A percentile compares a stretch with the other conserved stretches of the same genome.
Conservation (phyloP, 2,888 invertebrate genomes). For the Drosophila bunnanda region DNA sequence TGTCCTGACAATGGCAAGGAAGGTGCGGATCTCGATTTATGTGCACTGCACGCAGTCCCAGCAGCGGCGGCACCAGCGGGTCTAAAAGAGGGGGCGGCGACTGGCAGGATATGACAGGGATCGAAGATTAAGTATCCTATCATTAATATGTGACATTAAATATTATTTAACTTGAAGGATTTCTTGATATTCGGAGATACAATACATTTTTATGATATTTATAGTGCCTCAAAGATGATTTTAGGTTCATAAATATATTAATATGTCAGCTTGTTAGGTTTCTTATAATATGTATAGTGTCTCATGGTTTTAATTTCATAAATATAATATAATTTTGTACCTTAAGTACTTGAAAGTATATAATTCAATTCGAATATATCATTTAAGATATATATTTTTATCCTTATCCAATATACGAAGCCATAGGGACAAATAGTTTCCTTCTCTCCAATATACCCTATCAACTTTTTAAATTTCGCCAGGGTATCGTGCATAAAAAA, state of each 20-base stretch:
- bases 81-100: neutral
- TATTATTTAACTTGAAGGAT: neutral
- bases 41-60: constrained; percentile 74
- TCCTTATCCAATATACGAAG: no score
- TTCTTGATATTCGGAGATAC: neutral
- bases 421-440: no score
- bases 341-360: no score
- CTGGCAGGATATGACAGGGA: neutral
- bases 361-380: no score
- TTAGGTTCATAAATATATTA: no score
- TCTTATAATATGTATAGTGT: no score
- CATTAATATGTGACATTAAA: neutral
- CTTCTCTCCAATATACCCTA: neutral
- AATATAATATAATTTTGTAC: no score
- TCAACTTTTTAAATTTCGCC: neutral
- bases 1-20: constrained; percentile 75
- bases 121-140: neutral
- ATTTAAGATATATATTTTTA: no score
- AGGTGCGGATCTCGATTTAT: constrained; percentile 81
- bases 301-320: no score
- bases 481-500: constrained; percentile 65
- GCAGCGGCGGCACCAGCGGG: constrained; percentile 26
- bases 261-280: no score
- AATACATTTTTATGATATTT: neutral
- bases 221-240: neutral